Percentiles rank a stretch among this genome's conserved stretches.
These are phyloP conservation scores for Neodiprion virginianus DNA, from an alignment of 1,140 invertebrate species.

Conservation along the genomic window DNA sequence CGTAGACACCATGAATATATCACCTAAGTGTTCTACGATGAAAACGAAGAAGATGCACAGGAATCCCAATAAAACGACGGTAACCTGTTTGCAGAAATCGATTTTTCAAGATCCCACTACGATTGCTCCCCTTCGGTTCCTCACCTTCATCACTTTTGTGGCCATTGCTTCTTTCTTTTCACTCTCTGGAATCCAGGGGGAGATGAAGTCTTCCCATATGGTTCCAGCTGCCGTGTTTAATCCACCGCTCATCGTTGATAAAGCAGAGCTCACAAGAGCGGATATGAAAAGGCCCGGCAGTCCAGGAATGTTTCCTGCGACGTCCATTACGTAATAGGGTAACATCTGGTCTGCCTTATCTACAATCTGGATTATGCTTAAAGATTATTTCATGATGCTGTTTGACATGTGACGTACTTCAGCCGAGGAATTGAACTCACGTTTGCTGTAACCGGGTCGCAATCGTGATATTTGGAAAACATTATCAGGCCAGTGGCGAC, in stretches of 20 bases:
- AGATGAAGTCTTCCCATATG: constrained; percentile 66
- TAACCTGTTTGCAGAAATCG: constrained; percentile 24
- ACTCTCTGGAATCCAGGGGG: constrained; percentile 45
- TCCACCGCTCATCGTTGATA: constrained; percentile 60
- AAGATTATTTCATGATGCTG: neutral
- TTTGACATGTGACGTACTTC: neutral
- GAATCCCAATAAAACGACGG: constrained; percentile 56
- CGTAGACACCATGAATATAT: constrained; percentile 54
- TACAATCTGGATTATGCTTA: constrained; percentile 37
- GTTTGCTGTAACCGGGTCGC: constrained; percentile 64
- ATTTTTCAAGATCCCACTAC: too few species aligned
- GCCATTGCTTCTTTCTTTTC: constrained; percentile 43
- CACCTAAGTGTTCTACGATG: constrained; percentile 52
- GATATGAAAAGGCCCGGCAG: constrained; percentile 74
- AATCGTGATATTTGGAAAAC: constrained; percentile 67
- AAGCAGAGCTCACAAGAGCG: constrained; percentile 73
- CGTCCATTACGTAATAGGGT: constrained; percentile 69
- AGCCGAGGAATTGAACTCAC: constrained; percentile 30
- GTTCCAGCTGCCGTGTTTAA: constrained; percentile 66
- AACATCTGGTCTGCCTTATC: constrained; percentile 62
- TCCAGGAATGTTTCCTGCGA: constrained; percentile 63
- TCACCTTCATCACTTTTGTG: constrained; percentile 52
- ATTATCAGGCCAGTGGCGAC: constrained; percentile 64
- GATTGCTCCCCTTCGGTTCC: too few species aligned
- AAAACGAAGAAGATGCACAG: constrained; percentile 63